Evolutionary conservation across 2,888 invertebrate species (phyloP), one percentile per base, ranked within the genome.

Genomic region (Netelia melanura): DNA sequence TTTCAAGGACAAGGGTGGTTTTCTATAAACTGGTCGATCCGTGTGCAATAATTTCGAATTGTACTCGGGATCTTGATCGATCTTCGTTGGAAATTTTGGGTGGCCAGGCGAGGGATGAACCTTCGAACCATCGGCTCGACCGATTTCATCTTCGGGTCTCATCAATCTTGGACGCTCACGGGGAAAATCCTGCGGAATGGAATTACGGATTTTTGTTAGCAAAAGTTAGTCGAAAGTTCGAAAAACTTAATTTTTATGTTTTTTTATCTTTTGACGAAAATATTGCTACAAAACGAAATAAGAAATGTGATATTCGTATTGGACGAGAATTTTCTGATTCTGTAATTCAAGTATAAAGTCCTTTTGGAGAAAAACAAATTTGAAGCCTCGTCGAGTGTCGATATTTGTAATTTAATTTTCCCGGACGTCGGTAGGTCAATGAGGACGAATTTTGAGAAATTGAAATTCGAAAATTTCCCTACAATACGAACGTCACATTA

Each of bases 11-110:
- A 88, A 58, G 0, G 90, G 90, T n/a, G 92, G 91, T 78, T 91
- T 91, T 14, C 91, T 87, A 64, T 89, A 90, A 0, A 91, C 77
- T 3, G 90, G 88, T 2, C 91, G 90, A 38, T 92, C 92, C 56
- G 88, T 86, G 67, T 92, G 91, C 11, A 91, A 61, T 43, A 91
- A 92, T 23, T 90, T 92, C 0, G 93, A 92, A 44, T 93, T 92
- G 81, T 95, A 95, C 84, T 94, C 94, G 2, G 94, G 94, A 82
- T 93, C 93, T 67, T 92, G 91, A 74, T 94, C 93, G 82, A 94
- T 93, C 85, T 93, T 94, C 2, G 88, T 89, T 1, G 86, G 79
- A 79, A 92, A 92, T 85, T 87, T 91, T 9, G 70, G 81, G 2
- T 90, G 89, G 17, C 87, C 88, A 0, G 90, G 86, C 1, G 87